Evolutionary conservation across 2,113 vertebrate species (phyloP), one percentile per base, ranked within the genome.

Genomic region (Manacus vitellinus): DNA sequence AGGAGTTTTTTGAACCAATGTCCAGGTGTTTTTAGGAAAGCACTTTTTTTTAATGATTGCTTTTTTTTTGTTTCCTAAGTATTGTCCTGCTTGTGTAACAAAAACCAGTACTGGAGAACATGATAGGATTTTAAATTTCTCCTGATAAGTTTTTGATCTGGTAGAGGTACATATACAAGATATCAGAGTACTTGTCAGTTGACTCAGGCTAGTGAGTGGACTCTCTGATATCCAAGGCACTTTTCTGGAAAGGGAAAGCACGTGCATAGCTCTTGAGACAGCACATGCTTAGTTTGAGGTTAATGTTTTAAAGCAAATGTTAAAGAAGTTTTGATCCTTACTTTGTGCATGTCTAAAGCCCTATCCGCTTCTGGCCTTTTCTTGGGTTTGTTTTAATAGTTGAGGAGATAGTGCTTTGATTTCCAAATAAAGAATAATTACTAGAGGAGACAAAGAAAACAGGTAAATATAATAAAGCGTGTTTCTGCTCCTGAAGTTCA

Each of bases 391-490:
- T 56, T 83, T 56, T 75, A 54, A 24, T 55, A 47, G 62, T 63
- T 87, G 16, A 67, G 68, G 76, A 83, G 59, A 33, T 23, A 43
- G 47, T 52, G 22, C 67, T 92, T 70, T 63, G 65, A 39, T 33
- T 81, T 94, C 39, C 65, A 55, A 86, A 73, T 92, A 59, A 82
- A 70, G 49, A 92, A 23, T 23, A 46, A 31, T 62, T 80, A 47
- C 46, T 55, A 63, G 35, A 87, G 30, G 65, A 87, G 87, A 39
- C 30, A 11, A 44, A 46, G 68, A 46, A 73, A 66, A 44, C 13
- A 6, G 25, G 31, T 76, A 51, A 87, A 51, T 71, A 19, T 4
- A 89, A 43, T 52, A 73, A 93, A 65, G 10, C 19, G 0, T 51
- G 37, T 51, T 92, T 88, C 63, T 86, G 49, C n/a, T 90, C 10